Base-by-base conservation (phyloP, 2,888 invertebrate genomes). In the Lydus trimaculatus region DNA sequence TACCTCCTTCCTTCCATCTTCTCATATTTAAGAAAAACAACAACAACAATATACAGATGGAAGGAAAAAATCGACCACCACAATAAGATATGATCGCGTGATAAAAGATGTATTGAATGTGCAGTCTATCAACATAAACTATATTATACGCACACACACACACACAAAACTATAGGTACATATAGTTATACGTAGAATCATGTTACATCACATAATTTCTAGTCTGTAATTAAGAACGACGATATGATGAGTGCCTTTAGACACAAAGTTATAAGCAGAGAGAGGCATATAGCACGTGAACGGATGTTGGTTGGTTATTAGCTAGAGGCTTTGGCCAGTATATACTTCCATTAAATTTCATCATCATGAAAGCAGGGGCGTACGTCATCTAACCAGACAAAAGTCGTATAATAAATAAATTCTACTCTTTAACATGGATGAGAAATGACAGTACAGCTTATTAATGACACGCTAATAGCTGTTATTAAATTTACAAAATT, bases 121-220 rank as follows among this genome's bases (percentile, higher is more conserved):
- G 66, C 64, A 70, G 75, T 78, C 81, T 76, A 82, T 83, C 82
- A 82, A 78, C 80, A 79, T 83, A 82, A 83, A 81, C 74, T 80
- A n/a, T n/a, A n/a, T n/a, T n/a, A n/a, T n/a, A n/a, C n/a, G n/a
- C n/a, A n/a, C n/a, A n/a, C n/a, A n/a, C n/a, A n/a, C n/a, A n/a
- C n/a, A 80, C 75, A 74, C 75, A 43, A 4, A 36, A 13, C 13
- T 31, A 8, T 31, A 28, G 6, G 6, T 28, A 8, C 78, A 73
- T 48, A 20, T 23, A 56, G 71, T 72, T 66, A 78, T 81, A 81
- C 80, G 79, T 79, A 80, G 81, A 79, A 75, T 81, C 81, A 76
- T 76, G 78, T 81, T 81, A 79, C 81, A 80, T 81, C 82, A 81
- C 79, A 81, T 83, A 81, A 79, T 82, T 82, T 80, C 80, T 80